These are phyloP conservation scores for Drosophila triauraria DNA, from an alignment of 1,140 invertebrate species.

Conservation along the genomic window DNA sequence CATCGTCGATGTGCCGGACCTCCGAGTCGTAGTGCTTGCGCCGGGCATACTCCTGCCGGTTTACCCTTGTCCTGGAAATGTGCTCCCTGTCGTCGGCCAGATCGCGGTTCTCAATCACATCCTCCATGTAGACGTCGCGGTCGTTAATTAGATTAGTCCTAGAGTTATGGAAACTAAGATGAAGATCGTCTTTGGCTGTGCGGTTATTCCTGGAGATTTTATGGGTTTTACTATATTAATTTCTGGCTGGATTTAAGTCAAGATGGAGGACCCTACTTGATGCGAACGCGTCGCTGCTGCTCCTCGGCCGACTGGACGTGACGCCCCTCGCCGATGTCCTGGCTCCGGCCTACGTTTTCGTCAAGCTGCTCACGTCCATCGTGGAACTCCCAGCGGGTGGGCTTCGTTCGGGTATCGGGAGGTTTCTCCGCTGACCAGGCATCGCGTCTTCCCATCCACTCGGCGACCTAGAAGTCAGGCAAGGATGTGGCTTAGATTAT, in stretches of 20 bases:
- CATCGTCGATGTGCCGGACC: conserved; percentile 87
- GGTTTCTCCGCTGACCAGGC: conserved; percentile 91
- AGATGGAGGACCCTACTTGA: conserved; percentile 54
- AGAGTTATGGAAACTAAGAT: conserved; percentile 84
- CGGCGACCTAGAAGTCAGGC: conserved; percentile 85
- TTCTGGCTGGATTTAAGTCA: accelerated
- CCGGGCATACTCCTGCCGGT: conserved; percentile 82
- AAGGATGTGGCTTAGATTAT: background rate
- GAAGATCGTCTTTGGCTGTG: conserved; percentile 80
- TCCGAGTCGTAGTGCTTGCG: conserved; percentile 89
- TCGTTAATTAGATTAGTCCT: conserved; percentile 86
- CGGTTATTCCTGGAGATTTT: conserved; percentile 57
- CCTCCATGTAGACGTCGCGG: conserved; percentile 87
- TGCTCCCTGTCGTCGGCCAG: conserved; percentile 85
- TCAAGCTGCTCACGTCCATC: conserved; percentile 86
- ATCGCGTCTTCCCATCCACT: conserved; percentile 90
- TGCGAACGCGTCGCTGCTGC: conserved; percentile 76
- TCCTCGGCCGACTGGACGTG: conserved; percentile 74
- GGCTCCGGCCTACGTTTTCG: conserved; percentile 76
- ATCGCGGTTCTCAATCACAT: conserved; percentile 86
- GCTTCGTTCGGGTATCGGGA: conserved; percentile 87
- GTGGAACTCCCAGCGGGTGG: conserved; percentile 89
- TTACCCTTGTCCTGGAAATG: conserved; percentile 79
- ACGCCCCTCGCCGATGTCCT: conserved; percentile 39
- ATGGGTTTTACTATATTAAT: background rate